phyloP scores from a whole-genome alignment of 2,797 vertebrate species.

The Xyrichtys novacula region DNA sequence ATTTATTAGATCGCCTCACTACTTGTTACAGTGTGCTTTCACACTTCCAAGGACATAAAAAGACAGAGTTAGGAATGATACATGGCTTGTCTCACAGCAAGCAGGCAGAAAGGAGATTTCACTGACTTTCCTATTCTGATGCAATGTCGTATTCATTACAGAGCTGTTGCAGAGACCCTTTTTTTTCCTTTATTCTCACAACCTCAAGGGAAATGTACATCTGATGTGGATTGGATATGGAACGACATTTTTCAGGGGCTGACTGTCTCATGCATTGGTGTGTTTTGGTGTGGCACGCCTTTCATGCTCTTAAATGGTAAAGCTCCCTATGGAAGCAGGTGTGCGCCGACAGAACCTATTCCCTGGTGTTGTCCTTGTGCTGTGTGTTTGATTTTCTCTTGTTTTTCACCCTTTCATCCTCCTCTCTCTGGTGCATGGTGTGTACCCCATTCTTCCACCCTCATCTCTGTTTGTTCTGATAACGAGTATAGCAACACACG shows the following conservation, averaged over 20 bases:
- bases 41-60: constrained; percentile 61
- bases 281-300: constrained; percentile 11
- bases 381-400: constrained; percentile 59
- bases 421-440: constrained; percentile 47
- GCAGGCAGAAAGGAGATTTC: constrained; percentile 60
- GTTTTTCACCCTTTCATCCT: constrained; percentile 62
- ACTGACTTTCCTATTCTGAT: constrained; percentile 65
- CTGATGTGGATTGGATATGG: constrained; percentile 46
- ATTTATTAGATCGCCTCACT: constrained; percentile 45
- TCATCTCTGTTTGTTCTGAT: constrained; percentile 78
- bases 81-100: constrained; percentile 43
- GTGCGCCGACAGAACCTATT: constrained; percentile 33
- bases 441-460: constrained; percentile 59
- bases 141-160: constrained; percentile 73
- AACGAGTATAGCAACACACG: constrained; percentile 61
- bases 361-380: constrained; percentile 38
- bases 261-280: constrained; percentile 10
- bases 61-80: constrained; percentile 54
- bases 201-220: constrained; percentile 51
- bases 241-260: constrained; percentile 19
- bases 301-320: constrained; percentile 55
- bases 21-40: constrained; percentile 45
- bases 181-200: constrained; percentile 11
- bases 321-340: constrained; percentile 55
- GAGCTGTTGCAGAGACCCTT: constrained; percentile 43